Percentiles rank a stretch among this genome's conserved stretches.
These are phyloP conservation scores for Myotis pilosus DNA, from an alignment of 2,797 vertebrate genomes.

Conservation along the genomic window DNA sequence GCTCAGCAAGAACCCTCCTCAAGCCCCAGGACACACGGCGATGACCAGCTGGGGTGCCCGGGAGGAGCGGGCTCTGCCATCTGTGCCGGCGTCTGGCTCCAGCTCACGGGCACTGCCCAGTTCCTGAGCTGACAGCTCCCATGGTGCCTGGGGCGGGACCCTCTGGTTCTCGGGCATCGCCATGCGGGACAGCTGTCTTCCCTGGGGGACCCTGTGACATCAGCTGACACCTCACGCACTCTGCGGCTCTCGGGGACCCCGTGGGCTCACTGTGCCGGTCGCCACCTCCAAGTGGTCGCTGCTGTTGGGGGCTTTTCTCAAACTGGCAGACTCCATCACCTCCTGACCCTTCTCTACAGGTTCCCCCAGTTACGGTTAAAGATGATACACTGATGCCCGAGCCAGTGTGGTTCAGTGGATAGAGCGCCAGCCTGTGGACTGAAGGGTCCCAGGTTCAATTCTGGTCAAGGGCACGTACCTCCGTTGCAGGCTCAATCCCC, in stretches of 20 bases:
- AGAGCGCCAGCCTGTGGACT: no score
- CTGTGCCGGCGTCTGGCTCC: not conserved
- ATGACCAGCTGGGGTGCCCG: not conserved
- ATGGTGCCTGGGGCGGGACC: not conserved
- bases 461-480: no score
- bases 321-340: not conserved
- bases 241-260: fast-evolving
- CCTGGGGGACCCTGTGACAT: not conserved
- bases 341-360: not conserved
- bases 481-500: no score
- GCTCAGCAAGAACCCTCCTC: not conserved
- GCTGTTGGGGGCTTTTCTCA: not conserved
- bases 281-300: fast-evolving
- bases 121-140: not conserved
- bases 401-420: no score
- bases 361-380: not conserved
- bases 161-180: not conserved
- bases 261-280: no score
- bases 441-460: no score
- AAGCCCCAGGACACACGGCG: not conserved
- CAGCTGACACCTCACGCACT: fast-evolving
- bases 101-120: fast-evolving
- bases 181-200: not conserved
- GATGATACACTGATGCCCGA: fast-evolving
- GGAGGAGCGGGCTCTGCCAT: not conserved